phyloP scores from a whole-genome alignment of 1,140 invertebrate genomes.

The Macrobrachium rosenbergii region DNA sequence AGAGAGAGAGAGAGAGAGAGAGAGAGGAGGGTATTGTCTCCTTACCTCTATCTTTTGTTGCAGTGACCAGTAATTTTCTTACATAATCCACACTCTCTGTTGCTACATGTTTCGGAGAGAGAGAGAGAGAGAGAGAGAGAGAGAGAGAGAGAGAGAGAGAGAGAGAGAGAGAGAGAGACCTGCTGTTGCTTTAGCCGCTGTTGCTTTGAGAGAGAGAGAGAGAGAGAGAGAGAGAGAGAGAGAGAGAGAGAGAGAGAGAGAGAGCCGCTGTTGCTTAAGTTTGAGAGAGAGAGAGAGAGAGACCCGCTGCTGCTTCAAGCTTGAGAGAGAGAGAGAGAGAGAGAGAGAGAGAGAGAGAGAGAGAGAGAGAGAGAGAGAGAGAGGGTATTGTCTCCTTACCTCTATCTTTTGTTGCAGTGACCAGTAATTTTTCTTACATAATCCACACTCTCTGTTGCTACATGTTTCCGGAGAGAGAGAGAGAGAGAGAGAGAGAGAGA shows the following conservation, averaged over 20 bases:
- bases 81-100: background rate
- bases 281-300: too few relatives aligned
- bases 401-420: too few relatives aligned
- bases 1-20: constrained; percentile 21
- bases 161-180: background rate
- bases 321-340: constrained; percentile 1
- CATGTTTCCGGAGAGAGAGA: background rate
- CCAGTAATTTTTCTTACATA: background rate
- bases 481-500: constrained; percentile 2
- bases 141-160: constrained; percentile 18
- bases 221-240: too few relatives aligned
- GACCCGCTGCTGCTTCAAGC: too few relatives aligned
- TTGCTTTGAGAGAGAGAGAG: too few relatives aligned
- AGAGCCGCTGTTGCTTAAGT: too few relatives aligned
- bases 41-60: too few relatives aligned
- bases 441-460: background rate
- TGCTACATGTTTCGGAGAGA: background rate
- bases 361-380: constrained; percentile 15
- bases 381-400: too few relatives aligned
- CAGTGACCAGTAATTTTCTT: background rate
- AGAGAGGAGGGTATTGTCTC: background rate
- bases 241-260: too few relatives aligned
- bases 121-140: constrained; percentile 9
- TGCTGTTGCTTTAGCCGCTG: background rate
- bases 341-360: constrained; percentile 8